Evolutionary conservation across 2,888 invertebrate species (phyloP), one percentile per base, ranked within the genome.

Genomic region (Anticlea derivata): DNA sequence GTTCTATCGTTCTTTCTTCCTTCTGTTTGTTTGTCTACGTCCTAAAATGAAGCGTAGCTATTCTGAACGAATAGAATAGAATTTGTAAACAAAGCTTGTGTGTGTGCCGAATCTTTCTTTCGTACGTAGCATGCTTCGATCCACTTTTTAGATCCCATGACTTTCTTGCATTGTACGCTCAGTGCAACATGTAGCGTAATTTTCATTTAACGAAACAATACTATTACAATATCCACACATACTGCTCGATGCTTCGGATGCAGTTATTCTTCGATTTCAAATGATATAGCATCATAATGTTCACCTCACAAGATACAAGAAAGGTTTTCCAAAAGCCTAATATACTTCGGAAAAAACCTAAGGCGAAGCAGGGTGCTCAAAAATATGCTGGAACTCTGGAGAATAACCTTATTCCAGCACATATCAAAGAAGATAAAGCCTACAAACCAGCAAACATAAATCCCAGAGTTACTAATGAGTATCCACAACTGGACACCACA

Each of bases 291-390:
- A 66, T 74, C 55, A 53, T 50, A 41, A 87, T 89, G 87, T 86
- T 85, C 70, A 72, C 78, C 35, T 73, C 84, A 43, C 76, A 78
- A 59, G 79, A 84, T 50, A 79, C 56, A 31, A 86, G 78, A 57
- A 87, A 80, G 64, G 74, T 73, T 53, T 82, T 81, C 60, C 83
- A 85, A 59, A 89, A 87, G 60, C 89, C 89, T 44, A 90, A 89
- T 61, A 90, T 90, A 53, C 75, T 90, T 13, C 70, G 89, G 50
- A 81, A 71, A 57, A 86, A 79, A 53, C 40, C 76, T 6, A 85
- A 80, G 50, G 52, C 67, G 17, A 60, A 52, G 26, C 49, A 38
- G 5, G 52, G 24, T 3, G 10, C 37, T 17, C 31, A 31, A 22
- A 37, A 31, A 13, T 11, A 11, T 10, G 23, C 50, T 60, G 74